Evolutionary conservation across 2,797 vertebrate species (phyloP).

Genomic region (Cirrhinus mrigala): DNA sequence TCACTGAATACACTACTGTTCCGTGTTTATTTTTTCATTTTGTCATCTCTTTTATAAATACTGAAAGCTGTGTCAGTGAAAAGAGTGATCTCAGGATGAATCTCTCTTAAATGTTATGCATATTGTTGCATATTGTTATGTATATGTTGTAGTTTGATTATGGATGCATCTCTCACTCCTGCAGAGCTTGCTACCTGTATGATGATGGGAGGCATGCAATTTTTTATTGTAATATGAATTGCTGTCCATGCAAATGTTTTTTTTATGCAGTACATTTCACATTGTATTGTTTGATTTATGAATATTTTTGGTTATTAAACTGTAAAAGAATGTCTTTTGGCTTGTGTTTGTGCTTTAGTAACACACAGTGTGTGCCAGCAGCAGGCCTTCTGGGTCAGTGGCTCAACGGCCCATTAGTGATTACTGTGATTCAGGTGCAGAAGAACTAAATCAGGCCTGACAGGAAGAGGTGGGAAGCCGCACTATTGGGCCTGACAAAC

Average conservation of each 20-base stretch:
- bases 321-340: slow-evolving; percentile 3
- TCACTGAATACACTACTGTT: not conserved
- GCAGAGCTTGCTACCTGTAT: not conserved
- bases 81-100: not conserved
- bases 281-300: slow-evolving; percentile 42
- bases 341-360: slow-evolving; percentile 6
- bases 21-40: not conserved
- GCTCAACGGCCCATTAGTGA: not conserved
- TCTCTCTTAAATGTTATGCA: slow-evolving; percentile 34
- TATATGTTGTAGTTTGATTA: slow-evolving; percentile 30
- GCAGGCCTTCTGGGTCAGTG: not conserved
- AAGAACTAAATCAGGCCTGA: slow-evolving; percentile 5
- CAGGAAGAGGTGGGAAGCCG: not conserved
- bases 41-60: slow-evolving; percentile 20
- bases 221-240: slow-evolving; percentile 40
- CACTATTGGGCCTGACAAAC: slow-evolving; percentile 4
- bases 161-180: slow-evolving; percentile 26
- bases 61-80: slow-evolving; percentile 11
- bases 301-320: slow-evolving; percentile 50
- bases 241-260: slow-evolving; percentile 23
- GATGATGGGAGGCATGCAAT: not conserved
- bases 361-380: not conserved
- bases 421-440: slow-evolving; percentile 8
- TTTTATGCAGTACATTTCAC: slow-evolving; percentile 31
- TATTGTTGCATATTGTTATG: slow-evolving; percentile 40